Evolutionary conservation across 2,797 vertebrate species (phyloP).

Genomic region (Aeoliscus strigatus): DNA sequence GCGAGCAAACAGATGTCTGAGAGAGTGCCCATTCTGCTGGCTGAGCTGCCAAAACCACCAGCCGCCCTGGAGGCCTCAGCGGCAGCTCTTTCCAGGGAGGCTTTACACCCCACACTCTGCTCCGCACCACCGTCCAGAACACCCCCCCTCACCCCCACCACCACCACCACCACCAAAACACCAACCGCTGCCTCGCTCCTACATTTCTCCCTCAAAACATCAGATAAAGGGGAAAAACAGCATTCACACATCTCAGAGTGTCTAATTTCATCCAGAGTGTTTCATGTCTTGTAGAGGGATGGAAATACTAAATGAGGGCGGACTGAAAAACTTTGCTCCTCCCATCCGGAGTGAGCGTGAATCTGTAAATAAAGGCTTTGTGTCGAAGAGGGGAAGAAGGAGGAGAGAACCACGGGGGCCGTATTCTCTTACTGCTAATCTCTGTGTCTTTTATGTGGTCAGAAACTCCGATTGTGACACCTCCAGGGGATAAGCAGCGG

Average conservation of each 20-base stretch:
- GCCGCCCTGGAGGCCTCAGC: slow-evolving; percentile 69
- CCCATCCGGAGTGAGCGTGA: slow-evolving; percentile 62
- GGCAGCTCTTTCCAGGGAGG: slow-evolving; percentile 70
- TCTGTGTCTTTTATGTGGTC: slow-evolving; percentile 59
- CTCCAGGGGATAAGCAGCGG: slow-evolving; percentile 44
- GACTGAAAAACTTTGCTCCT: slow-evolving; percentile 63
- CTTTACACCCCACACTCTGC: slow-evolving; percentile 47
- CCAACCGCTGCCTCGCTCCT: slow-evolving; percentile 4
- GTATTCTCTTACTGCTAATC: slow-evolving; percentile 60
- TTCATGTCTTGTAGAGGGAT: slow-evolving; percentile 41
- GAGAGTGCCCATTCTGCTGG: slow-evolving; percentile 74
- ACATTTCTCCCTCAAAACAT: slow-evolving; percentile 12
- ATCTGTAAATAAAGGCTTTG: slow-evolving; percentile 60
- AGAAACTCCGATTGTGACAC: slow-evolving; percentile 53
- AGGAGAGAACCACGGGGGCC: slow-evolving; percentile 48
- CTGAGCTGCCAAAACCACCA: slow-evolving; percentile 74
- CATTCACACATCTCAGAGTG: slow-evolving; percentile 45
- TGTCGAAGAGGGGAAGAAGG: slow-evolving; percentile 29
- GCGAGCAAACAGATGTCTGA: slow-evolving; percentile 84
- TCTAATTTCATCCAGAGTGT: slow-evolving; percentile 40
- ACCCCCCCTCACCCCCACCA: no score
- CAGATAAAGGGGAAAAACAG: not conserved
- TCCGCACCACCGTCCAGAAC: slow-evolving; percentile 43
- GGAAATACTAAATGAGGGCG: slow-evolving; percentile 51
- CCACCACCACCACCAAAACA: no score